Conservation (phyloP, 2,888 invertebrate genomes). For the Clistopyga incitator region DNA sequence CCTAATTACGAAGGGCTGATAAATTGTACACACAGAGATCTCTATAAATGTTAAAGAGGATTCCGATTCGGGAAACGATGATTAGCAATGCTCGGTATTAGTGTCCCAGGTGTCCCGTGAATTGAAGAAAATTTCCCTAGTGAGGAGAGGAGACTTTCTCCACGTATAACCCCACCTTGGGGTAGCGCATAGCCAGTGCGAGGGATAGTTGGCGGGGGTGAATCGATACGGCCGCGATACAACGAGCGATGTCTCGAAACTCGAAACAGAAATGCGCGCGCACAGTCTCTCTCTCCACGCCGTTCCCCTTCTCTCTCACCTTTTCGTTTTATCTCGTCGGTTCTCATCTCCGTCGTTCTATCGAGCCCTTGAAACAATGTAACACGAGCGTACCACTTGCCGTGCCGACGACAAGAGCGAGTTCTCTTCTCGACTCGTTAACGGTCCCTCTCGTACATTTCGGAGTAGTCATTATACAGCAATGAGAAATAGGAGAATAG, state of each 20-base stretch:
- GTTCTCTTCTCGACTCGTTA: conserved; percentile 22
- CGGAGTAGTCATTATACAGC: conserved; percentile 6
- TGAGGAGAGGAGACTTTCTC: conserved; percentile 73
- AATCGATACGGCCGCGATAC: conserved; percentile 84
- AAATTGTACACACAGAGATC: neutral
- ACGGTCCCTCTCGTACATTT: conserved; percentile 27
- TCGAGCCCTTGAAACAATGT: conserved; percentile 59
- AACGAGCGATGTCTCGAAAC: conserved; percentile 82
- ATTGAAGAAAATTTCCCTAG: conserved; percentile 73
- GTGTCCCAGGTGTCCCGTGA: conserved; percentile 1
- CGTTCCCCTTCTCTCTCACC: neutral
- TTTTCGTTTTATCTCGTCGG: conserved; percentile 22
- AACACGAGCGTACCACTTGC: conserved; percentile 48
- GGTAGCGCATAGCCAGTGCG: conserved; percentile 16
- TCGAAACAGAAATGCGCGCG: conserved; percentile 76
- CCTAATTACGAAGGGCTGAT: neutral
- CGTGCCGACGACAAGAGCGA: conserved; percentile 20
- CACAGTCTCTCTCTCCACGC: conserved; percentile 42
- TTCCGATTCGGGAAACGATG: conserved; percentile 2
- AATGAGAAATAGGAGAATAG: conserved; percentile 11
- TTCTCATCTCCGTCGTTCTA: conserved; percentile 17
- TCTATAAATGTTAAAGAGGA: neutral
- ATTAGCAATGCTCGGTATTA: conserved; percentile 14
- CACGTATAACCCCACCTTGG: conserved; percentile 68
- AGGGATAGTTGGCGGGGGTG: conserved; percentile 73